These are phyloP conservation scores for Cryptoprocta ferox DNA, from an alignment of 2,797 vertebrate species.

Conservation along the genomic window DNA sequence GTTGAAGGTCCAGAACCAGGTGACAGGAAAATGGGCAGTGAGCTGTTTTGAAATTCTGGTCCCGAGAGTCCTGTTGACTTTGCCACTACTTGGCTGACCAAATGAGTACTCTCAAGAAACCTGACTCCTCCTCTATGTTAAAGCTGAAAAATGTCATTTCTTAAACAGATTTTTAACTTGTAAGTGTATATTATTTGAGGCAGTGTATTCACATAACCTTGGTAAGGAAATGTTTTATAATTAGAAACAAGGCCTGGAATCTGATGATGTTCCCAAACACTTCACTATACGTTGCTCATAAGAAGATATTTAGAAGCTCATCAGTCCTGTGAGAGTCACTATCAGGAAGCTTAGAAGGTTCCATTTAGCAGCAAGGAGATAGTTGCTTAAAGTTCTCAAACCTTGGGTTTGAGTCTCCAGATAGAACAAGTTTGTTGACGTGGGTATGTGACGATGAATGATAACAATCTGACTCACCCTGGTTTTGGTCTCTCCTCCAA, in stretches of 20 bases:
- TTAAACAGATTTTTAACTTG: background rate
- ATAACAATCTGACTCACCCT: background rate
- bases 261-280: background rate
- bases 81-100: background rate
- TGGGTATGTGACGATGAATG: background rate
- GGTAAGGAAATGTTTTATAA: constrained; percentile 1
- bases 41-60: background rate
- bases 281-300: background rate
- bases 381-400: background rate
- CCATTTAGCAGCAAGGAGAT: background rate
- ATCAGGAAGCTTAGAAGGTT: background rate
- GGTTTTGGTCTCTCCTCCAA: constrained; percentile 1
- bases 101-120: background rate
- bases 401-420: constrained; percentile 18
- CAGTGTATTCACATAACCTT: background rate
- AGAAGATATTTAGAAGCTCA: constrained; percentile 1
- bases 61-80: background rate
- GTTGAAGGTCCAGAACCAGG: background rate
- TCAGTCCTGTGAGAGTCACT: background rate
- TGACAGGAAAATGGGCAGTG: background rate
- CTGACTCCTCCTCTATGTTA: background rate
- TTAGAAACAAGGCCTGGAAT: background rate
- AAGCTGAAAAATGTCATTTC: background rate
- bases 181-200: background rate
- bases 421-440: constrained; percentile 24